Conservation (phyloP, 23 tunicate species). For the Styela clava region DNA sequence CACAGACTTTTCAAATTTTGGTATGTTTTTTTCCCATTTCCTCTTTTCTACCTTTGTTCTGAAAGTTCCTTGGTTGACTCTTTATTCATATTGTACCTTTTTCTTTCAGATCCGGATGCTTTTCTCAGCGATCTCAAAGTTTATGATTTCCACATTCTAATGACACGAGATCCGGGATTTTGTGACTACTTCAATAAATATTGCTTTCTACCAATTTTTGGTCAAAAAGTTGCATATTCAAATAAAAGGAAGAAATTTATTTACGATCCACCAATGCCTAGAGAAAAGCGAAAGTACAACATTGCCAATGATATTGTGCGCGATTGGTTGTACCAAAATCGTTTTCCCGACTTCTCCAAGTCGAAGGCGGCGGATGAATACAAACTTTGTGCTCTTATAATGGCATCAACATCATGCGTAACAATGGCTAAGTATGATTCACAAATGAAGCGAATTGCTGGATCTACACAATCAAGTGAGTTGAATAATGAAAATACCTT, state of each 20-base stretch:
- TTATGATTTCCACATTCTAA: conserved; percentile 15
- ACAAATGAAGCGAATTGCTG: not conserved
- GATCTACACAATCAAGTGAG: not conserved
- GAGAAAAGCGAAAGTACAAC: not conserved
- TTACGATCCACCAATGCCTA: conserved; percentile 63
- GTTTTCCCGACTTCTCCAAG: conserved; percentile 23
- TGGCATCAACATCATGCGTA: not conserved
- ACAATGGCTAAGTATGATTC: not conserved
- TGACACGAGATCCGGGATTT: conserved; percentile 40
- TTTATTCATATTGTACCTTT: too few relatives aligned
- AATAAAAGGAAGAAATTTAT: conserved; percentile 18
- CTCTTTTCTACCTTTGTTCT: too few relatives aligned
- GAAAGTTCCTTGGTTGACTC: too few relatives aligned
- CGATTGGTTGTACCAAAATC: conserved; percentile 44
- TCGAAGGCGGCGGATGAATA: conserved; percentile 24
- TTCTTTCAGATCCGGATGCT: not conserved
- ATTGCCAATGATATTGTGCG: conserved; percentile 38
- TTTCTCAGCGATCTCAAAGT: not conserved
- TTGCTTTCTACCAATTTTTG: conserved; percentile 89
- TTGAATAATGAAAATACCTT: too few relatives aligned
- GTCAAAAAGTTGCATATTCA: conserved; percentile 57
- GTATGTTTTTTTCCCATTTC: too few relatives aligned
- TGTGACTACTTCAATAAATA: conserved; percentile 89
- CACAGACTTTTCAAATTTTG: too few relatives aligned
- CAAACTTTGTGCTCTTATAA: conserved; percentile 16